A percentile compares a stretch with the other conserved stretches of the same genome.
phyloP scores from a whole-genome alignment of 2,888 invertebrate genomes.

The Oligia strigilis region DNA sequence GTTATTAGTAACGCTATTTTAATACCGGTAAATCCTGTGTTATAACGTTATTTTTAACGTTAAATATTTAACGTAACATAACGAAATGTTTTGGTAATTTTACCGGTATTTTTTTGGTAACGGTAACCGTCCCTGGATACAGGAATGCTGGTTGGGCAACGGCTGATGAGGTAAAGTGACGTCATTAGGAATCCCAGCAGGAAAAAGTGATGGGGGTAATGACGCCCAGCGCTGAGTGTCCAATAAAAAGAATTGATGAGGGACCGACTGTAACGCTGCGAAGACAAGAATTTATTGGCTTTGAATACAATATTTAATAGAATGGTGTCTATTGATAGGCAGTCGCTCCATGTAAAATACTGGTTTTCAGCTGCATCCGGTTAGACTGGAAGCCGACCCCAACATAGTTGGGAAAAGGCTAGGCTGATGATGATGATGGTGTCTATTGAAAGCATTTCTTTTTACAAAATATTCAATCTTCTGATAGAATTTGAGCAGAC shows the following conservation, averaged over 20 bases:
- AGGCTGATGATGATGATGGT: too few relatives aligned
- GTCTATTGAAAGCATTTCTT: constrained; percentile 23
- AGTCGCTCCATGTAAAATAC: too few relatives aligned
- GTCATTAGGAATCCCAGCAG: constrained; percentile 42
- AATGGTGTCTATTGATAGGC: constrained; percentile 10
- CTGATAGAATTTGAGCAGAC: constrained; percentile 31
- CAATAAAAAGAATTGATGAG: constrained; percentile 56
- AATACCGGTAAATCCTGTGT: too few relatives aligned
- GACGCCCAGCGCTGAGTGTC: constrained; percentile 42
- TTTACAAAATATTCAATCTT: constrained; percentile 33
- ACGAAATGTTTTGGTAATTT: too few relatives aligned
- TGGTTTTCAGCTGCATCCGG: too few relatives aligned
- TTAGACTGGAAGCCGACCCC: too few relatives aligned
- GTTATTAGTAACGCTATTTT: too few relatives aligned
- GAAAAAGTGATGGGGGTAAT: constrained; percentile 52
- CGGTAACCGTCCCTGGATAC: too few relatives aligned
- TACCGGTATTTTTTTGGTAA: too few relatives aligned
- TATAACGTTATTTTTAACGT: too few relatives aligned
- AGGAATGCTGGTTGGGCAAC: constrained; percentile 5
- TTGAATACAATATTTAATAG: constrained; percentile 39
- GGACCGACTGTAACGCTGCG: constrained; percentile 27
- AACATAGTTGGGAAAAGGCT: too few relatives aligned
- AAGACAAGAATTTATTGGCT: constrained; percentile 36
- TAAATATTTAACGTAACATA: too few relatives aligned
- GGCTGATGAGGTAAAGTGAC: constrained; percentile 47